Evolutionary conservation across 2,113 vertebrate species (phyloP).

Genomic region (Alligator mississippiensis): DNA sequence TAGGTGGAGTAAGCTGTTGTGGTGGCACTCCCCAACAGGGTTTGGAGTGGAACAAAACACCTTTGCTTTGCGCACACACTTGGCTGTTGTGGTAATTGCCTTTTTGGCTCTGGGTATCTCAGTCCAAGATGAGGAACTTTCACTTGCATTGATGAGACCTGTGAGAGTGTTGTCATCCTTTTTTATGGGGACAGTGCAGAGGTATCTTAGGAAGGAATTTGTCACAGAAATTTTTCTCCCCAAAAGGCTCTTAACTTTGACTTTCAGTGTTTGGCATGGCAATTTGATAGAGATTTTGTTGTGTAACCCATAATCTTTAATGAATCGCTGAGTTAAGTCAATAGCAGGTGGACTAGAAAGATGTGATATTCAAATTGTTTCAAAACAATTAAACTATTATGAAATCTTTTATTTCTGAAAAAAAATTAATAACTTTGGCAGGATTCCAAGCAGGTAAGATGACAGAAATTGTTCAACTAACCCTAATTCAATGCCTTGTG

Average conservation of each 20-base stretch:
- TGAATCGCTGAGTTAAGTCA: neutral
- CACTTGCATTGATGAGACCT: neutral
- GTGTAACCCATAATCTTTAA: neutral
- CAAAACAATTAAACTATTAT: neutral
- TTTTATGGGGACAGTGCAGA: neutral
- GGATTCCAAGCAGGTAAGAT: neutral
- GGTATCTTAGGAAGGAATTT: neutral
- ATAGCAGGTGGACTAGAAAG: neutral
- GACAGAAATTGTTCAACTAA: neutral
- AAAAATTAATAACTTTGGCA: neutral
- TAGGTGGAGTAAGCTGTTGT: too few relatives aligned
- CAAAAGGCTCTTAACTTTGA: neutral
- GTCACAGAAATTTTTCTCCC: neutral
- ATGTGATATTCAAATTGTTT: neutral
- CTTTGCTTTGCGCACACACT: neutral
- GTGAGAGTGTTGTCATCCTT: neutral
- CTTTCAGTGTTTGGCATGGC: neutral
- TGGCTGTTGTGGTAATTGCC: neutral
- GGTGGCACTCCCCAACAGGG: too few relatives aligned
- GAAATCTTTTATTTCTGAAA: neutral
- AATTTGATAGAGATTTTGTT: neutral
- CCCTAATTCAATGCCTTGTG: fast-evolving
- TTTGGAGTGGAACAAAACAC: neutral
- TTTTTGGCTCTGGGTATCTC: neutral
- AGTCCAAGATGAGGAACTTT: neutral